Conservation (phyloP, 2,888 invertebrate species). For the Pinctada fucata region DNA sequence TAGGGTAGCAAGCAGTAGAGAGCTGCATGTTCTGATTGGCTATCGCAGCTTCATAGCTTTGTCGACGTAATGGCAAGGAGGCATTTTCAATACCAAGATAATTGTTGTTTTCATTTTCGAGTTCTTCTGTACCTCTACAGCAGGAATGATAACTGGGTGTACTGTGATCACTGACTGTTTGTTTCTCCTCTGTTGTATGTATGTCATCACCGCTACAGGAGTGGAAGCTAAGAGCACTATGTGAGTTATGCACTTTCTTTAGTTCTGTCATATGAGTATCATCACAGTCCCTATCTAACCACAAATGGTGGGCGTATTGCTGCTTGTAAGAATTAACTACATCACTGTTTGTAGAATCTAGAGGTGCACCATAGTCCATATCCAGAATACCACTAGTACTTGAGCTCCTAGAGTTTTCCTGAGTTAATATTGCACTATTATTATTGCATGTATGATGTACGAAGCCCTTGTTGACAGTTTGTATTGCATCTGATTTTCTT, state of each 20-base stretch:
- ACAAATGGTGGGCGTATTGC: not conserved
- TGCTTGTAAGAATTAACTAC: not conserved
- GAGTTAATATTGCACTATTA: too few species aligned
- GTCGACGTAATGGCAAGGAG: constrained; percentile 14
- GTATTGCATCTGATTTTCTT: too few species aligned
- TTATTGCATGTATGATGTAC: too few species aligned
- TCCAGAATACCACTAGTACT: constrained; percentile 54
- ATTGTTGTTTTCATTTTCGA: not conserved
- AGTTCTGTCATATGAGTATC: not conserved
- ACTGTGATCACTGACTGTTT: not conserved
- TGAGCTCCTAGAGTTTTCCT: constrained; percentile 38
- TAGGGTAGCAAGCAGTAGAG: constrained; percentile 30
- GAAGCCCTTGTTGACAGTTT: too few species aligned
- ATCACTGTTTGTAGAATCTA: not conserved
- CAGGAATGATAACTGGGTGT: not conserved
- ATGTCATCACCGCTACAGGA: too few species aligned
- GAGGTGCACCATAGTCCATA: constrained; percentile 42
- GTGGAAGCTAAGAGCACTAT: too few species aligned
- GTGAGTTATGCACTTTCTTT: not conserved
- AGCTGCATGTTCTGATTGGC: constrained; percentile 35
- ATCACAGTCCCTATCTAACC: not conserved
- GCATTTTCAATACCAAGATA: not conserved
- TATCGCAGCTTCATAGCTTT: constrained; percentile 52
- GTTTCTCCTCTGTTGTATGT: not conserved
- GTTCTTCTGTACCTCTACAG: not conserved